These are phyloP conservation scores for Tridacna crocea DNA, from an alignment of 2,888 invertebrate genomes.

Conservation along the genomic window DNA sequence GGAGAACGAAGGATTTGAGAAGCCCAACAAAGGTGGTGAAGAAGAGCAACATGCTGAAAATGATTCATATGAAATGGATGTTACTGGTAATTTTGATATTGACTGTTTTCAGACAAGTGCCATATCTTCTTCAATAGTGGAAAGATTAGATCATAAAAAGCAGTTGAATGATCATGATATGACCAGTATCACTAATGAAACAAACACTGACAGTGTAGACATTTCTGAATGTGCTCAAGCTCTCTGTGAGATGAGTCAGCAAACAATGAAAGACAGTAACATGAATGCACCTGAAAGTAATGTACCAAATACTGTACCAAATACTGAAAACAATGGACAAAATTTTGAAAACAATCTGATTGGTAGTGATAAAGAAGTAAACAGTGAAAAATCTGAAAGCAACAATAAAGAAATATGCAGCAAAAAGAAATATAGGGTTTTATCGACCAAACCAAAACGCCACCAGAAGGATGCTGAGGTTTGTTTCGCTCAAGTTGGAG, in stretches of 20 bases:
- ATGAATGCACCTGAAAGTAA: neutral
- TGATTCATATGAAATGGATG: neutral
- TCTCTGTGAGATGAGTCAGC: conserved; percentile 47
- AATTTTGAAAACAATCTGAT: neutral
- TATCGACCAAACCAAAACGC: conserved; percentile 43
- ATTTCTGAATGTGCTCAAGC: conserved; percentile 50
- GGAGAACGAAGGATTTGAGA: neutral
- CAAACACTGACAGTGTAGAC: conserved; percentile 3
- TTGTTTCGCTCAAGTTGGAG: conserved; percentile 67
- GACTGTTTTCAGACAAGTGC: neutral
- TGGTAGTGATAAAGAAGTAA: neutral
- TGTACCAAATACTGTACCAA: no score
- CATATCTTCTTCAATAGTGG: neutral
- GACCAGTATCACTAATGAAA: neutral
- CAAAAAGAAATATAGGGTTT: conserved; percentile 17
- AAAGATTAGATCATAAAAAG: neutral
- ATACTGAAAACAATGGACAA: neutral
- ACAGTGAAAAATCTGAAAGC: neutral
- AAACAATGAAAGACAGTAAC: neutral
- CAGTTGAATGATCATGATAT: neutral
- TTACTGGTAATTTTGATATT: neutral
- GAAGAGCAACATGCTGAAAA: neutral
- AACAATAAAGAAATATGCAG: neutral
- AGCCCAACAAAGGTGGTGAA: neutral
- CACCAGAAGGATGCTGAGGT: conserved; percentile 51